Conservation (phyloP, 2,797 vertebrate species). For the Macrochelys suwanniensis region DNA sequence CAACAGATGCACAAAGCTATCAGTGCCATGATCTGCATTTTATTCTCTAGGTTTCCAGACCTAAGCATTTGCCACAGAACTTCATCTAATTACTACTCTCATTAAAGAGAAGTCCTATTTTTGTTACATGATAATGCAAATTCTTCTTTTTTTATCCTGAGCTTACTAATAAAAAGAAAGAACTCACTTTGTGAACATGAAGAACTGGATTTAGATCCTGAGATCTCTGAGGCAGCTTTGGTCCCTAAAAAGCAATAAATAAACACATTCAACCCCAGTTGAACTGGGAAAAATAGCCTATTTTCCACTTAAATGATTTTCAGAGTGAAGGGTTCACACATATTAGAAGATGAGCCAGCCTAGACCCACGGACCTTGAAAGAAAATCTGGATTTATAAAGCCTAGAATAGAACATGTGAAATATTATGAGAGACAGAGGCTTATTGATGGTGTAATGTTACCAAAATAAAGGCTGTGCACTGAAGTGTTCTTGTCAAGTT, state of each 20-base stretch:
- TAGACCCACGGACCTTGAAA: not conserved
- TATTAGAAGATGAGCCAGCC: not conserved
- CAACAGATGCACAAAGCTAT: not conserved
- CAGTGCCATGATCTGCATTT: not conserved
- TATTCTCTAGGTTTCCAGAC: not conserved
- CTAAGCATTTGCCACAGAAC: not conserved
- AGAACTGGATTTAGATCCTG: not conserved
- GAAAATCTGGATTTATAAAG: not conserved
- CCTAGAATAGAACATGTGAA: not conserved
- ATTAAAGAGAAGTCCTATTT: not conserved
- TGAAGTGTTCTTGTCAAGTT: not conserved
- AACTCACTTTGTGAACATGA: not conserved
- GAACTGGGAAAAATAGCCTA: not conserved
- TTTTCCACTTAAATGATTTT: not conserved
- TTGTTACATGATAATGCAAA: not conserved
- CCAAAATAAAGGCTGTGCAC: not conserved
- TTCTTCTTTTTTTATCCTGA: not conserved
- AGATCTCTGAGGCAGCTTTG: not conserved
- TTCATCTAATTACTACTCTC: not conserved
- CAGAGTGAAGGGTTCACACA: not conserved
- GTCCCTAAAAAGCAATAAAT: slow-evolving; percentile 12
- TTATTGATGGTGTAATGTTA: not conserved
- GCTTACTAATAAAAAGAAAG: slow-evolving; percentile 15
- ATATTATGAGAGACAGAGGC: not conserved
- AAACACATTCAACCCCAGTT: not conserved